Evolutionary conservation across 2,797 vertebrate genomes (phyloP).

Genomic region (Gadopsis marmoratus): DNA sequence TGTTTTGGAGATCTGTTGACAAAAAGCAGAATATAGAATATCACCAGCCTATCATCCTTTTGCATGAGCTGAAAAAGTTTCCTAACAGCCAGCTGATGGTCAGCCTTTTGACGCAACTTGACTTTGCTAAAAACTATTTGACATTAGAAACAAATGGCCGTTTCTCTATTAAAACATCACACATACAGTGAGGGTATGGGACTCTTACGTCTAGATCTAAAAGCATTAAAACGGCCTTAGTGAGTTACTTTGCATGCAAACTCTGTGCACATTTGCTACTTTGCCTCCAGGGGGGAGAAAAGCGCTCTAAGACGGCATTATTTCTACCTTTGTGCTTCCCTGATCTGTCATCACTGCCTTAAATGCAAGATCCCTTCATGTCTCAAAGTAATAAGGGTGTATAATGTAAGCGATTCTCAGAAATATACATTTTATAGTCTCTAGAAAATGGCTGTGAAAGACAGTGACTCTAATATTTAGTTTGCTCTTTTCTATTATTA

Average conservation of each 20-base stretch:
- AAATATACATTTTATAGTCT: slow-evolving; percentile 3
- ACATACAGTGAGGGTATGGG: not conserved
- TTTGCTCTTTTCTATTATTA: not conserved
- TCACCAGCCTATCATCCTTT: not conserved
- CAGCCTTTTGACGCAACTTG: not conserved
- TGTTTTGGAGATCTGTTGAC: not conserved
- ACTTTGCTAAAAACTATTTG: not conserved
- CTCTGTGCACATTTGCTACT: slow-evolving; percentile 11
- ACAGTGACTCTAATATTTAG: not conserved
- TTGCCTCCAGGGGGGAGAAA: slow-evolving; percentile 1
- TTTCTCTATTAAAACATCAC: not conserved
- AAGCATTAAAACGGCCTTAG: slow-evolving; percentile 36
- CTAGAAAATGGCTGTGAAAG: not conserved
- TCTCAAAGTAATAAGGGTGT: slow-evolving; percentile 3
- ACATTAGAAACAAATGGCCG: not conserved
- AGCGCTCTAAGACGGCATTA: slow-evolving; percentile 1
- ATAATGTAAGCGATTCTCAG: not conserved
- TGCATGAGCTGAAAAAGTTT: not conserved
- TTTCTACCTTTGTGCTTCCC: slow-evolving; percentile 21
- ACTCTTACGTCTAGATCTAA: not conserved
- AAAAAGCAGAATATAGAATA: not conserved
- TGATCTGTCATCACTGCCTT: slow-evolving; percentile 34
- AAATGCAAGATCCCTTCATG: not conserved
- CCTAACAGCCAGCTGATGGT: not conserved
- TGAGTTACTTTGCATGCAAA: slow-evolving; percentile 46